These are phyloP conservation scores for Poecilia latipinna DNA, from an alignment of 2,113 vertebrate genomes.

Conservation along the genomic window DNA sequence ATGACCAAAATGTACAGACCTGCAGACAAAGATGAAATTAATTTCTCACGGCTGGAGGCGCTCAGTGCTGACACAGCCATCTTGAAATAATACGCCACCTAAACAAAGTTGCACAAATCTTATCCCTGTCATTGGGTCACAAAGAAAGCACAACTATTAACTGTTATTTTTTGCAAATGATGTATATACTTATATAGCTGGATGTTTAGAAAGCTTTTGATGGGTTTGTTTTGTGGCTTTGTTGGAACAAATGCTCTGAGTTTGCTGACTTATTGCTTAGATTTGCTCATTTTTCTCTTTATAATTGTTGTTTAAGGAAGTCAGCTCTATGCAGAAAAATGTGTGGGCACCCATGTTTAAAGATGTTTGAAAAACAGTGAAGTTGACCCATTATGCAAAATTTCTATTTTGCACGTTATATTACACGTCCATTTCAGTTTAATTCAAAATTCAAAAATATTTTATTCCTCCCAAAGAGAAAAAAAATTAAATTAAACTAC, in stretches of 20 bases:
- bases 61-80: not conserved
- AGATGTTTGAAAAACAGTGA: too few relatives aligned
- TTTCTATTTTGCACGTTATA: too few relatives aligned
- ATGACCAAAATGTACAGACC: slow-evolving; percentile 3
- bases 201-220: not conserved
- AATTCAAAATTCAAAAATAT: too few relatives aligned
- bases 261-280: too few relatives aligned
- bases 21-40: not conserved
- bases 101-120: not conserved
- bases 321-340: too few relatives aligned
- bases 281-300: too few relatives aligned
- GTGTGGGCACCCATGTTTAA: too few relatives aligned
- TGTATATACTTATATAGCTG: not conserved
- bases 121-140: not conserved
- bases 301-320: too few relatives aligned
- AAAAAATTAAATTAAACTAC: too few relatives aligned
- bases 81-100: not conserved
- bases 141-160: not conserved
- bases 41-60: not conserved
- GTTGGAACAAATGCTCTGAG: not conserved
- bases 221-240: not conserved
- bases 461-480: too few relatives aligned
- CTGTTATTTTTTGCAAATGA: not conserved
- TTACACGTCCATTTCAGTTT: too few relatives aligned
- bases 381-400: too few relatives aligned